phyloP scores from a whole-genome alignment of 2,797 vertebrate species.

The Gallinago solitaria region DNA sequence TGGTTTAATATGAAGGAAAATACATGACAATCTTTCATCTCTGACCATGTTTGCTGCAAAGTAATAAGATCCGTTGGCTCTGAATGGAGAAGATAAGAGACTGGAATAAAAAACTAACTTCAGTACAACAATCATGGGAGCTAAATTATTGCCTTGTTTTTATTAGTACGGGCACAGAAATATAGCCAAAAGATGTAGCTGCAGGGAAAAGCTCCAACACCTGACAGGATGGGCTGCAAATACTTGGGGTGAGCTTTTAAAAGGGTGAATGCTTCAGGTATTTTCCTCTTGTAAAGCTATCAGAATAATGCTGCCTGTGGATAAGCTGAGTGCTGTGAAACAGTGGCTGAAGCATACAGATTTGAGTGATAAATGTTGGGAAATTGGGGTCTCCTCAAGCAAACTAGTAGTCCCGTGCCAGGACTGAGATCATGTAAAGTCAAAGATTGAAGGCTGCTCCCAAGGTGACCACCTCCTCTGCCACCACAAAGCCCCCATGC shows the following conservation, averaged over 20 bases:
- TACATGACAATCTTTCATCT: constrained; percentile 73
- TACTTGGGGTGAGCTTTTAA: background rate
- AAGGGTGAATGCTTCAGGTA: background rate
- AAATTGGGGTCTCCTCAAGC: background rate
- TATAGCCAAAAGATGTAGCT: background rate
- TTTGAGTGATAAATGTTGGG: background rate
- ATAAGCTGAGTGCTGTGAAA: background rate
- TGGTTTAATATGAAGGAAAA: constrained; percentile 69
- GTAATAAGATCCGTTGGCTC: constrained; percentile 66
- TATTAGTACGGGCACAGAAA: background rate
- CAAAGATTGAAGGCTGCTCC: background rate
- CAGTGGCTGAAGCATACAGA: background rate
- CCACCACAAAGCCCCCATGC: background rate
- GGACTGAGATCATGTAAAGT: background rate
- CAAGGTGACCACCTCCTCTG: background rate
- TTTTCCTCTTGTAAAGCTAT: background rate
- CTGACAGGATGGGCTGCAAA: background rate
- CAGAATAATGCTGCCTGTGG: background rate
- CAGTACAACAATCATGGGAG: background rate
- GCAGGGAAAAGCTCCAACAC: background rate
- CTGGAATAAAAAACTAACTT: constrained; percentile 63
- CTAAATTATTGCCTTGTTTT: constrained; percentile 62
- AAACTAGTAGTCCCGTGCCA: background rate
- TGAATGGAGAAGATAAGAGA: constrained; percentile 71
- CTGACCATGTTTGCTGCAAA: constrained; percentile 70